These are phyloP conservation scores for Cyrtonyx montezumae DNA, from an alignment of 2,113 vertebrate species.

Conservation along the genomic window DNA sequence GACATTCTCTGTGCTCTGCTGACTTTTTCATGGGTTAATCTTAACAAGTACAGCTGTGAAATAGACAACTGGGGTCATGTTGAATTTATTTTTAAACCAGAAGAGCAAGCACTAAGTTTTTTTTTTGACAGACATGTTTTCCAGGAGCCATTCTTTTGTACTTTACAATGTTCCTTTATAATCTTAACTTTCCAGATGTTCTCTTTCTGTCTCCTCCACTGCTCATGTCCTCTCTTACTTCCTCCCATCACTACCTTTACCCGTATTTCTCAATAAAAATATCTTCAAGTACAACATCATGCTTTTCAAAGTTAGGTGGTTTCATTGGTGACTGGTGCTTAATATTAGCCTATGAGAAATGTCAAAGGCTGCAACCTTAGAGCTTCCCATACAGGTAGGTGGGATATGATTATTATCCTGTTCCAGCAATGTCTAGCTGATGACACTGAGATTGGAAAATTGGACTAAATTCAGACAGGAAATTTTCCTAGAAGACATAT, in stretches of 20 bases:
- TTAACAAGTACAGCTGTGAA: background rate
- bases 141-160: background rate
- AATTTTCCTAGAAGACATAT: background rate
- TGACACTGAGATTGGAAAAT: background rate
- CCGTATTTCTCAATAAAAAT: background rate
- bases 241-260: background rate
- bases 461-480: background rate
- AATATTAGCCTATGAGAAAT: background rate
- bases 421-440: background rate
- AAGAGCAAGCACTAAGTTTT: background rate
- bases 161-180: background rate
- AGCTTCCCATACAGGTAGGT: background rate
- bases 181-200: background rate
- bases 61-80: background rate
- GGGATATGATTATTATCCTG: background rate
- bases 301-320: background rate
- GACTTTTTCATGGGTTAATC: background rate
- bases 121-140: background rate
- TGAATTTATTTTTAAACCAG: background rate
- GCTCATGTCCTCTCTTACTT: background rate
- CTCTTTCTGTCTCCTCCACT: background rate
- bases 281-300: fast-evolving
- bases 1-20: background rate
- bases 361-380: background rate
- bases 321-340: background rate